Evolutionary conservation across 1,140 invertebrate species (phyloP).

Genomic region (Cardiocondyla obscurior): DNA sequence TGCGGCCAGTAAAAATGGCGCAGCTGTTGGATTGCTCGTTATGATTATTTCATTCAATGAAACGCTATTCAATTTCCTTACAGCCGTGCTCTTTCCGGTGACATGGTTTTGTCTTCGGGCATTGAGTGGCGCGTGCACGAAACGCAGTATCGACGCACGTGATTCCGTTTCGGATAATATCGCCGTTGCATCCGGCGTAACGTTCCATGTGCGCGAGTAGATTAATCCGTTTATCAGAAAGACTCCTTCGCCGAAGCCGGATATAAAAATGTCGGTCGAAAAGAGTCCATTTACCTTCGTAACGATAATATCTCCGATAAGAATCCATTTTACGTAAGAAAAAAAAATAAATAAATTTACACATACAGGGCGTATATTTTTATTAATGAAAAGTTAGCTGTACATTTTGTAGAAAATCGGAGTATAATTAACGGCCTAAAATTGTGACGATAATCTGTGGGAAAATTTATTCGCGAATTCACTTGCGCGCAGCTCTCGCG

Average conservation of each 20-base stretch:
- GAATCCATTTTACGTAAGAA: background rate
- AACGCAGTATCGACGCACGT: slow-evolving; percentile 18
- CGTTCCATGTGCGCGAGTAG: background rate
- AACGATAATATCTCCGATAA: background rate
- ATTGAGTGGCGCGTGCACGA: background rate
- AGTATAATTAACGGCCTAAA: slow-evolving; percentile 2
- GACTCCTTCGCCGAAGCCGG: background rate
- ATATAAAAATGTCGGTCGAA: background rate
- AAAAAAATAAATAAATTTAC: background rate
- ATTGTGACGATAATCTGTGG: background rate
- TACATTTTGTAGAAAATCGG: background rate
- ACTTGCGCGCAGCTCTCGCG: background rate
- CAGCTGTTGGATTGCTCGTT: slow-evolving; percentile 27
- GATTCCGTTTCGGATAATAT: slow-evolving; percentile 39
- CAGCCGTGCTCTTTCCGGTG: slow-evolving; percentile 11
- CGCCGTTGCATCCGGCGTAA: background rate
- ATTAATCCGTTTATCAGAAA: background rate
- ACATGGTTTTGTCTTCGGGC: slow-evolving; percentile 41
- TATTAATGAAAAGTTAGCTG: background rate
- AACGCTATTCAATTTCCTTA: slow-evolving; percentile 37
- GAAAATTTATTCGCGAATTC: slow-evolving; percentile 3
- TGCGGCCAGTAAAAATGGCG: slow-evolving; percentile 25
- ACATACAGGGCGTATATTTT: background rate
- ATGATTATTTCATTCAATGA: slow-evolving; percentile 36
- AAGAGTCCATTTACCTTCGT: background rate